Evolutionary conservation across 53 echinoderm and acorn worm species (phyloP).

Genomic region (Holothuria scabra): DNA sequence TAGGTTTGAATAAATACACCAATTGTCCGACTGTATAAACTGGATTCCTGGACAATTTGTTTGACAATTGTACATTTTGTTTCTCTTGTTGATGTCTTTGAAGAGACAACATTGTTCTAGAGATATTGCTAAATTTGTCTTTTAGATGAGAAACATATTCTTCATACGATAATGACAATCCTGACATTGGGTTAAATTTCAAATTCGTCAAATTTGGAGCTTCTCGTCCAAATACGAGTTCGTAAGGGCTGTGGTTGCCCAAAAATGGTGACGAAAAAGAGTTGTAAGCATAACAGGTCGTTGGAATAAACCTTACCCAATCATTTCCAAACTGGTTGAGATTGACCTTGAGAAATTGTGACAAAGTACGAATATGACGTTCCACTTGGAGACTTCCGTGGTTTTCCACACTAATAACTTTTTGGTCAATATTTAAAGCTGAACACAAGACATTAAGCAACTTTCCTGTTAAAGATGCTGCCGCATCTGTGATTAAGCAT

Average conservation of each 20-base stretch:
- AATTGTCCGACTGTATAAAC: neutral
- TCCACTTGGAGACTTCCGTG: too few relatives aligned
- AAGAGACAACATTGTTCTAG: conserved; percentile 7
- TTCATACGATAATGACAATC: neutral
- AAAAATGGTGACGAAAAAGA: neutral
- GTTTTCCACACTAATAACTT: too few relatives aligned
- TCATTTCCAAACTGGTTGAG: too few relatives aligned
- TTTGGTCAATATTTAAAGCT: too few relatives aligned
- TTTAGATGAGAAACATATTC: conserved; percentile 20
- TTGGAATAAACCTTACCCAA: neutral
- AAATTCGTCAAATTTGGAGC: too few relatives aligned
- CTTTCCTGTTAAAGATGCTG: too few relatives aligned
- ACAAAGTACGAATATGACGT: too few relatives aligned
- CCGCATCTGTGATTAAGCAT: too few relatives aligned
- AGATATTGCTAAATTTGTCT: neutral
- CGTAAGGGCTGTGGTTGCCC: conserved; percentile 15
- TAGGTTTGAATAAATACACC: neutral
- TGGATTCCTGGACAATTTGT: neutral
- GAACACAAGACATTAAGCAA: too few relatives aligned
- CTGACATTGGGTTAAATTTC: neutral
- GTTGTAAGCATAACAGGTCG: conserved; percentile 3
- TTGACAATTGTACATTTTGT: neutral
- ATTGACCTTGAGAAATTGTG: too few relatives aligned
- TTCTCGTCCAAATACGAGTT: neutral
- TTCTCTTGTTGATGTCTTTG: conserved; percentile 16